Conservation (phyloP, 2,797 vertebrate genomes). For the Xyrichtys novacula region DNA sequence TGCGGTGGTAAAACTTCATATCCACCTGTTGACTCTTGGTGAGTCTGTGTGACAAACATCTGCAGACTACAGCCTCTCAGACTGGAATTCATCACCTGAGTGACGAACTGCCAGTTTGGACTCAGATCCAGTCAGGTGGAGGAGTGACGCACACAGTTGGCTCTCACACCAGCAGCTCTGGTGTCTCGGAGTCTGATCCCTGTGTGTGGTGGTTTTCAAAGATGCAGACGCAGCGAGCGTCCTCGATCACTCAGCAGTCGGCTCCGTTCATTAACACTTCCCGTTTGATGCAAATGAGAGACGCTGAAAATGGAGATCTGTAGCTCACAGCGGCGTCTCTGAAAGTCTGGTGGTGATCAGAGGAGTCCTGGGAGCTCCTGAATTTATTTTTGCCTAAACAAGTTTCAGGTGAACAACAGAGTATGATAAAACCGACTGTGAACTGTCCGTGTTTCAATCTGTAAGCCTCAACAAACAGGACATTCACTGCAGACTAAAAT, state of each 20-base stretch:
- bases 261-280: conserved; percentile 17
- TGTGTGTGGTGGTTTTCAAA: not conserved
- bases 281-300: conserved; percentile 13
- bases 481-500: no score
- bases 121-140: not conserved
- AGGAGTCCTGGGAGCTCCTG: no score
- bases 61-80: not conserved
- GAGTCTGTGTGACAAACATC: not conserved
- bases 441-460: no score
- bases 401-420: no score
- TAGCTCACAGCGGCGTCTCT: conserved; percentile 17
- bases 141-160: not conserved
- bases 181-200: not conserved
- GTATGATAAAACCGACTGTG: no score
- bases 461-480: no score
- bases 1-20: not conserved
- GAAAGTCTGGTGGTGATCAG: not conserved
- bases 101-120: not conserved
- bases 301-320: conserved; percentile 11
- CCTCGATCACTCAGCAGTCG: not conserved
- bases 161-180: not conserved
- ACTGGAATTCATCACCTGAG: not conserved
- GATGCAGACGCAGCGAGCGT: not conserved
- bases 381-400: not conserved
- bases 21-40: not conserved